Evolutionary conservation across 2,888 invertebrate species (phyloP), one percentile per base, ranked within the genome.

Genomic region (Agrilus cyanescens): DNA sequence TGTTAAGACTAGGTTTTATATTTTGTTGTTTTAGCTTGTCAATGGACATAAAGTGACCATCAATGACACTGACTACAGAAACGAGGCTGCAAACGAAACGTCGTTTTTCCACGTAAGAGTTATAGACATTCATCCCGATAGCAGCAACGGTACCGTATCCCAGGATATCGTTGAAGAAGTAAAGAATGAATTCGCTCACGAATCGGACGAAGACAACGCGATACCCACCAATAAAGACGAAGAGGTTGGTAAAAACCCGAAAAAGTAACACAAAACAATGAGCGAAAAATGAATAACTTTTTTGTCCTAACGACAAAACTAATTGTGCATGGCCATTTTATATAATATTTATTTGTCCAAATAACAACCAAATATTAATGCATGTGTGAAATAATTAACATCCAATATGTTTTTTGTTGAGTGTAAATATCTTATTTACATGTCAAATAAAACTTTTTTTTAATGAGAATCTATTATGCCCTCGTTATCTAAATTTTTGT

Each of bases 11-110:
- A n/a, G n/a, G n/a, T n/a, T n/a, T n/a, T n/a, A n/a, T n/a, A n/a
- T 78, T 25, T 25, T 25, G 4, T 33, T 65, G 82, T 49, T 56
- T 13, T 53, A 74, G 74, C 50, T 73, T 10, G 68, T 73, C 50
- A 62, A 71, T 46, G 72, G 72, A 34, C 72, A 73, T 55, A 65
- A 69, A 25, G 70, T 74, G 35, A 70, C 71, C 25, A 66, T 73
- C 46, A 74, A 74, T 55, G 71, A 73, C 52, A 74, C 74, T 2
- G 67, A 67, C 40, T 73, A 69, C 59, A 59, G 60, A 32, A 61
- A 65, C 34, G 61, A 67, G 43, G 64, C 65, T 20, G 55, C 56
- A 35, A 51, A 58, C 33, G 60, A 57, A 7, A 64, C 62, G 10
- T 56, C 66, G 7, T 56, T 67, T 46, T 62, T 70, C 56, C 68